These are phyloP conservation scores for Vidua chalybeata DNA, from an alignment of 2,113 vertebrate genomes.

Conservation along the genomic window DNA sequence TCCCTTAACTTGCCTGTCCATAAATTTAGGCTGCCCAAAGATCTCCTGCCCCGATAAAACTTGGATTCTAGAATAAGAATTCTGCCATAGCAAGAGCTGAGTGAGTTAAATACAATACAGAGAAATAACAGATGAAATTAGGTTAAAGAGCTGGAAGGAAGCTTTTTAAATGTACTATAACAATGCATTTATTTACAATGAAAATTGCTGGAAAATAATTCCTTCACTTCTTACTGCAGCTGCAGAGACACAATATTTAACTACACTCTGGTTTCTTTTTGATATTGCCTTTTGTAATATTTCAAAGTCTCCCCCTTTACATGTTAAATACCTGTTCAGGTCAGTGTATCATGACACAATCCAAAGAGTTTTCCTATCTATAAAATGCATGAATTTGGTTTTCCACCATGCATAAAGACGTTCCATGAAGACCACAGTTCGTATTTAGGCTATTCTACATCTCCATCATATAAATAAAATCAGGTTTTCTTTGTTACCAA, in stretches of 20 bases:
- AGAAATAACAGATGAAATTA: not conserved
- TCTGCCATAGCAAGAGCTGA: not conserved
- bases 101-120: not conserved
- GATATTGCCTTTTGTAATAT: not conserved
- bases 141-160: not conserved
- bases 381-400: not conserved
- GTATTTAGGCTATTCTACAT: not conserved
- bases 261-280: not conserved
- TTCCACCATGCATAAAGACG: not conserved
- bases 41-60: not conserved
- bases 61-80: not conserved
- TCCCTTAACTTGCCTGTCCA: not conserved
- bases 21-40: not conserved
- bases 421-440: not conserved
- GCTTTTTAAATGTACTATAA: not conserved
- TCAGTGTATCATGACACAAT: not conserved
- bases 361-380: not conserved
- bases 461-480: not conserved
- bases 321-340: not conserved
- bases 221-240: not conserved
- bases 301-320: not conserved
- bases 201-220: not conserved
- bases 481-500: not conserved
- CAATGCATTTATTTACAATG: not conserved
- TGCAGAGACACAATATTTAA: not conserved